Percentiles rank a stretch among this genome's conserved stretches.
Evolutionary conservation across 1,140 invertebrate genomes (phyloP).

Genomic region (Neodiprion virginianus): DNA sequence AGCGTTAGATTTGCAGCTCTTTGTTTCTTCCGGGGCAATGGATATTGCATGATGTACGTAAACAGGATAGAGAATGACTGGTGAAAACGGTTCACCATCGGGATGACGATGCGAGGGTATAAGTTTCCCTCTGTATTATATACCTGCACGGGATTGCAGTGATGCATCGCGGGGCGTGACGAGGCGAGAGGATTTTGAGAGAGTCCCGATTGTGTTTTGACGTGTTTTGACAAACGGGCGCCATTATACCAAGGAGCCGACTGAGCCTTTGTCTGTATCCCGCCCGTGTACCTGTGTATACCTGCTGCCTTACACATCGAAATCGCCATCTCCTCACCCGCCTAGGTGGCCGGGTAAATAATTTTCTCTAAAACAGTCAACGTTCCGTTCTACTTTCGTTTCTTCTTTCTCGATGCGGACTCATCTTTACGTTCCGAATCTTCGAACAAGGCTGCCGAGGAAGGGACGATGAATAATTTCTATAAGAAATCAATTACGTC

Average conservation of each 20-base stretch:
- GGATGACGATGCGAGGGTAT: too few species aligned
- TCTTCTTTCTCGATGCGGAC: constrained; percentile 22
- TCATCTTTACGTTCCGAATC: background rate
- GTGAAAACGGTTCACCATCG: too few species aligned
- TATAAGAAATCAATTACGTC: too few species aligned
- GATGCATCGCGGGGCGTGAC: constrained; percentile 50
- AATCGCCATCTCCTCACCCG: too few species aligned
- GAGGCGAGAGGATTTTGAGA: constrained; percentile 36
- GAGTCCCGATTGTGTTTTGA: constrained; percentile 55
- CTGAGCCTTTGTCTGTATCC: constrained; percentile 36
- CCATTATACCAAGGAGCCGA: constrained; percentile 50
- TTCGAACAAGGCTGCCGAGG: too few species aligned
- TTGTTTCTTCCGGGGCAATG: too few species aligned
- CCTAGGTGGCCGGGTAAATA: background rate
- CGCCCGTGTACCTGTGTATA: background rate
- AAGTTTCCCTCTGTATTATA: too few species aligned
- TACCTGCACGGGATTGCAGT: constrained; percentile 19
- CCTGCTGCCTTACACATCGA: background rate
- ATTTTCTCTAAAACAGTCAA: constrained; percentile 35
- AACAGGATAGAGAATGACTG: too few species aligned
- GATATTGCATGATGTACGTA: too few species aligned
- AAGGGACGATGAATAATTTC: too few species aligned
- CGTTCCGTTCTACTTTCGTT: constrained; percentile 19
- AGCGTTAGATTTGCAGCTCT: too few species aligned
- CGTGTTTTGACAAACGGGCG: constrained; percentile 61